Conservation (phyloP, 2,797 vertebrate species). For the Poeciliopsis turneri region DNA sequence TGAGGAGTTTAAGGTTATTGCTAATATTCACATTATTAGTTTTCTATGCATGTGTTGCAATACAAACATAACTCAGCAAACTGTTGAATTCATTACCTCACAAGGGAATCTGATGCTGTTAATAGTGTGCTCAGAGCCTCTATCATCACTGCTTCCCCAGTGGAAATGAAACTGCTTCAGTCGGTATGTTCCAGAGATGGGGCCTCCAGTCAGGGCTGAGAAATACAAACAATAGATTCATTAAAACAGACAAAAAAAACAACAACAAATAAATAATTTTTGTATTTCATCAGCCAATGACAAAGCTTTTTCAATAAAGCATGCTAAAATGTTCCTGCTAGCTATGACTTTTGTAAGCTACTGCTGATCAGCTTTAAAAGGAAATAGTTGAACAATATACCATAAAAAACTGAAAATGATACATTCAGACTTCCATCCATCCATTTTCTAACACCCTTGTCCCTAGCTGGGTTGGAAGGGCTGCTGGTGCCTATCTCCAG, state of each 20-base stretch:
- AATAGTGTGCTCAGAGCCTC: conserved; percentile 91
- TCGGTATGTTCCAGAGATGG: conserved; percentile 87
- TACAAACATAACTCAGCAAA: neutral
- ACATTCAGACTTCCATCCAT: neutral
- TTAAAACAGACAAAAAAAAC: neutral
- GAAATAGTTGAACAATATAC: neutral
- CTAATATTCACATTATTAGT: neutral
- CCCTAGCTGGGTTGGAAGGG: no score
- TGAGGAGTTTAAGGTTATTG: neutral
- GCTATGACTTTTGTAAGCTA: neutral
- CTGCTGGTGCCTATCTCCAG: no score
- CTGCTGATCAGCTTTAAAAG: neutral
- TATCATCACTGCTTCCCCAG: conserved; percentile 88
- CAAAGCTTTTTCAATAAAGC: neutral
- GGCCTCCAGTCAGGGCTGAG: conserved; percentile 89
- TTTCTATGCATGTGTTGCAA: neutral
- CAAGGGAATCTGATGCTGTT: conserved; percentile 85
- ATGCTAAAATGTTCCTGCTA: neutral
- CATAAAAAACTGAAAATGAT: neutral
- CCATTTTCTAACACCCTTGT: no score
- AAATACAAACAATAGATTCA: conserved; percentile 6
- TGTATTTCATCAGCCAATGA: neutral
- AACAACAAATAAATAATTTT: neutral
- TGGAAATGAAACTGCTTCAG: conserved; percentile 95
- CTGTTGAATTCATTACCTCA: conserved; percentile 82